These are phyloP conservation scores for Lepidocyrtinus sp. DNA, from an alignment of 2,888 invertebrate species.

Conservation along the genomic window DNA sequence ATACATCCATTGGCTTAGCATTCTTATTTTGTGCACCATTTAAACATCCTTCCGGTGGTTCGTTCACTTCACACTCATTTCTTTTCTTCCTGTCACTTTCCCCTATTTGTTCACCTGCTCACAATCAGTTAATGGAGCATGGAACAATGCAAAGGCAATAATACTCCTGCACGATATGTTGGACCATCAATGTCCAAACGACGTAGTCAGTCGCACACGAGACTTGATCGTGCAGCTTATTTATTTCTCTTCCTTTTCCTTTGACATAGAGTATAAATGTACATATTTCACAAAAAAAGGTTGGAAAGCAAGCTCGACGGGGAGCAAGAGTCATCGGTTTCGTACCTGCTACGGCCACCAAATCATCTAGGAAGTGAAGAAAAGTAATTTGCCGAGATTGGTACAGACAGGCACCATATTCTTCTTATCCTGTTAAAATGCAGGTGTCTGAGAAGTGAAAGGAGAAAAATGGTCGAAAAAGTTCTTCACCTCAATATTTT, in stretches of 20 bases:
- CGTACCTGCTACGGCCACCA: constrained; percentile 35
- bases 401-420: constrained; percentile 46
- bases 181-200: no score
- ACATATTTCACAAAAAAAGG: background rate
- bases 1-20: no score
- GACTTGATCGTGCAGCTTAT: background rate
- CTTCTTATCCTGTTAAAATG: background rate
- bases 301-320: background rate
- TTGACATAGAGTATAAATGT: background rate
- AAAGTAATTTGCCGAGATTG: constrained; percentile 61
- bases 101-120: no score
- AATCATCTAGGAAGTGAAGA: constrained; percentile 20
- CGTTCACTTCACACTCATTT: no score
- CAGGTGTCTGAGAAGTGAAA: constrained; percentile 4
- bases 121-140: no score
- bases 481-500: constrained; percentile 50
- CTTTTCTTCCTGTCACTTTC: no score
- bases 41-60: no score
- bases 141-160: no score
- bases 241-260: constrained; percentile 9
- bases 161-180: no score
- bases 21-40: no score
- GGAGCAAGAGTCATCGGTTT: constrained; percentile 26
- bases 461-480: constrained; percentile 48
- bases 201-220: no score